Evolutionary conservation across 2,113 vertebrate species (phyloP), one percentile per base, ranked within the genome.

Genomic region (Sapayoa aenigma): DNA sequence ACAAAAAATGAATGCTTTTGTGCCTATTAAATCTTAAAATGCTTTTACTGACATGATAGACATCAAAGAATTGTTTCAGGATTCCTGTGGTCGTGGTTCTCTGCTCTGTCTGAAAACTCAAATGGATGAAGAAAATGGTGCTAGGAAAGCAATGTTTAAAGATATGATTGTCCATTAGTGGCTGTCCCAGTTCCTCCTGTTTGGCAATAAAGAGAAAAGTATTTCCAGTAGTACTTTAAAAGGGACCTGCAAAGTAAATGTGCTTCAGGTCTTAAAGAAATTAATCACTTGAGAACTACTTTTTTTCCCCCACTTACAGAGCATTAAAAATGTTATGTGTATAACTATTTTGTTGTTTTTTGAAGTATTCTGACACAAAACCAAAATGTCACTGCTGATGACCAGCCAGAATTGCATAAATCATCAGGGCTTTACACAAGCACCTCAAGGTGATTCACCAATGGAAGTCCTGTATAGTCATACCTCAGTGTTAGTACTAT

Each of bases 361-460:
- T 35, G 5, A 91, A 77, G 23, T 35, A 39, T 15, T 77, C 62
- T 84, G 27, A 16, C 60, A 53, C 41, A 87, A 47, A 78, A 67
- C 8, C 10, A 42, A 59, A 71, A 75, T 67, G 27, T 21, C 41
- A 53, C 49, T n/a, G 41, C 50, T 9, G 1, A 62, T 6, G 2
- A 66, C 27, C 37, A 80, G 11, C 22, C n/a, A 31, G 41, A 1
- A 3, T 15, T 37, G 14, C 42, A 74, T 15, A 66, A 62, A 67
- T 46, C 3, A 3, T 72, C 20, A 23, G 13, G 24, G 13, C 11
- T 81, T 77, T 35, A 16, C 50, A 60, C 17, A 50, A 46, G 35
- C 12, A 85, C 33, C 12, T 66, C 0, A 0, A 21, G 12, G 27
- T 47, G n/a, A 25, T 9, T 74, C 58, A 44, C 8, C 39, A 58